Conservation (phyloP, 2,797 vertebrate genomes). For the Lycodopsis pacificus region DNA sequence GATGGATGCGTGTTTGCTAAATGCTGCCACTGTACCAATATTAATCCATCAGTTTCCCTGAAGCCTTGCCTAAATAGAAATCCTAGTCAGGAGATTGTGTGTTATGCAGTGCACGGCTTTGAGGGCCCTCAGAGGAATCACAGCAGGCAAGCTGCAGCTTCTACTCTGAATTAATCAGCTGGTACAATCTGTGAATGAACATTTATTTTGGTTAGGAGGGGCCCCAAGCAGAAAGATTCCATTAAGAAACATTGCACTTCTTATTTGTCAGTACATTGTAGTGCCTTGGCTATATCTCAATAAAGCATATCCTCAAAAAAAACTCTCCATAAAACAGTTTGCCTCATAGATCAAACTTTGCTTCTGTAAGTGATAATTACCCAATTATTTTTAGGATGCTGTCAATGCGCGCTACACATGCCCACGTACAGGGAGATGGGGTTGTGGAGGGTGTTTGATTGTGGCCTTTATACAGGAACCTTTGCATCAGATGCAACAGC, state of each 20-base stretch:
- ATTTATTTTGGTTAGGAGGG: slow-evolving; percentile 46
- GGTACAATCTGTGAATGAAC: slow-evolving; percentile 68
- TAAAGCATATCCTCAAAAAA: slow-evolving; percentile 57
- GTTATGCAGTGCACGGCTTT: slow-evolving; percentile 58
- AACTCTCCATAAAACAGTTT: slow-evolving; percentile 56
- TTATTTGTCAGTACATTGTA: slow-evolving; percentile 56
- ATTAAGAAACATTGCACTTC: slow-evolving; percentile 63
- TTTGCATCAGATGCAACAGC: slow-evolving; percentile 81
- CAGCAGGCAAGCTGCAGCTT: slow-evolving; percentile 59
- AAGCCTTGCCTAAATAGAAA: slow-evolving; percentile 62
- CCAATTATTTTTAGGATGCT: slow-evolving; percentile 79
- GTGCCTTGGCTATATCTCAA: slow-evolving; percentile 50
- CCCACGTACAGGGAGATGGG: slow-evolving; percentile 63
- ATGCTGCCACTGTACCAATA: slow-evolving; percentile 66
- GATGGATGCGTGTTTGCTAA: slow-evolving; percentile 70
- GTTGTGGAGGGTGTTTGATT: slow-evolving; percentile 76
- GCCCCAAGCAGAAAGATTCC: slow-evolving; percentile 50
- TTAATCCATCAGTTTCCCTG: slow-evolving; percentile 70
- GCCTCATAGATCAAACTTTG: slow-evolving; percentile 65
- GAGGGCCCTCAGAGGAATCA: slow-evolving; percentile 71
- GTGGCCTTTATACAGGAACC: slow-evolving; percentile 77
- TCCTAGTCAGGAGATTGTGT: slow-evolving; percentile 60
- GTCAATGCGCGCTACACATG: slow-evolving; percentile 60
- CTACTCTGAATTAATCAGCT: slow-evolving; percentile 70
- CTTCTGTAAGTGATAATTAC: slow-evolving; percentile 76